Evolutionary conservation across 2,113 vertebrate species (phyloP), one percentile per base, ranked within the genome.

Genomic region (Prunella fulvescens): DNA sequence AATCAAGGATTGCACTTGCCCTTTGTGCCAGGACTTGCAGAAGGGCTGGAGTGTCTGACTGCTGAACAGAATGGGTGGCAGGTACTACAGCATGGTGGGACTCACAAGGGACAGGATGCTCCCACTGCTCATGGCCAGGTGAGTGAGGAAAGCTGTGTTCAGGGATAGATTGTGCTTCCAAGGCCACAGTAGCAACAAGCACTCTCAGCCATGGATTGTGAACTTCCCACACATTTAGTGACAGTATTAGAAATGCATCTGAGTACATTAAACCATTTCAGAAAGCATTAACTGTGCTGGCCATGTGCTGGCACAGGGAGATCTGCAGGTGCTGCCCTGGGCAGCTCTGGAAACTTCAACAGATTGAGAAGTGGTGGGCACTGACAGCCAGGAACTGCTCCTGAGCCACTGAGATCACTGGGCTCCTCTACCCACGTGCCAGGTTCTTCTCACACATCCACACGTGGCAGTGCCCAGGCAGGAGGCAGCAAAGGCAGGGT

Each of bases 391-490:
- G 79, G 51, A 76, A 3, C 35, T 6, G 45, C 24, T 35, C 26
- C 69, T 12, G 69, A 37, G 33, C 14, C 2, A 1, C 37, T 10
- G 33, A 39, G 45, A 48, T 24, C 61, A 53, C 50, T 6, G 2
- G 24, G 29, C 9, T 39, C 18, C n/a, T 39, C 57, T 33, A n/a
- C 24, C 47, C 48, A 18, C 0, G 2, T 71, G 57, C 78, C 78
- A 72, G 53, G 29, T 17, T 35, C 25, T 77, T 39, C 44, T 17
- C 39, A 56, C 14, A 35, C 11, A 9, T 9, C 61, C 61, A 37
- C 1, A 4, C 0, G 1, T 11, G 3, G 19, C 66, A 65, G 40
- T 60, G 40, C 12, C 10, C 1, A 26, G 44, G 42, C 42, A 79
- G 35, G 44, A 73, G 35, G 39, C 86, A 77, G 28, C 33, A 10